Evolutionary conservation across 2,888 invertebrate genomes (phyloP).

Genomic region (Tiliacea citrago): DNA sequence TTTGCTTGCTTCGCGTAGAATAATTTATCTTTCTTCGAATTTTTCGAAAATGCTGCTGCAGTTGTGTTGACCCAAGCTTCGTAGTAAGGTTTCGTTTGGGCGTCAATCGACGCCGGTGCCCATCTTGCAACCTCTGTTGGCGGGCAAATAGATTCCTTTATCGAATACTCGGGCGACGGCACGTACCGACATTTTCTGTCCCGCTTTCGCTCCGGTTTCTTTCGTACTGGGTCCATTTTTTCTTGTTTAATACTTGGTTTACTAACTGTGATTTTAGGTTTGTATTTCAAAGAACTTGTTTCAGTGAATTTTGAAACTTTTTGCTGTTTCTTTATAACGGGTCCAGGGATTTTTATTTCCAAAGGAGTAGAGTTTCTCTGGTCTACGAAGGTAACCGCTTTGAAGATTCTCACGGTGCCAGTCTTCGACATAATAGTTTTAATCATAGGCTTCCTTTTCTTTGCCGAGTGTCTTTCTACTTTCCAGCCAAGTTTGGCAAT

Average conservation of each 20-base stretch:
- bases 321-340: constrained; percentile 42
- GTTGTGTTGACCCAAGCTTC: constrained; percentile 85
- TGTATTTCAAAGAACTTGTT: constrained; percentile 28
- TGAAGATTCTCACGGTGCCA: constrained; percentile 70
- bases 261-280: constrained; percentile 36
- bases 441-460: constrained; percentile 69
- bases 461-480: constrained; percentile 30
- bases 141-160: constrained; percentile 61
- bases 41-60: constrained; percentile 75
- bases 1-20: constrained; percentile 36
- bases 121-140: constrained; percentile 82
- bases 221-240: constrained; percentile 39
- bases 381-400: constrained; percentile 79
- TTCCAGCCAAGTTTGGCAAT: not conserved
- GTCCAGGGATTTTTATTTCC: constrained; percentile 74
- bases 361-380: constrained; percentile 64
- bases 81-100: constrained; percentile 82
- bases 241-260: constrained; percentile 28
- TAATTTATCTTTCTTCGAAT: constrained; percentile 69
- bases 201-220: constrained; percentile 28
- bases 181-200: constrained; percentile 6
- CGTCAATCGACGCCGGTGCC: constrained; percentile 74
- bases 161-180: constrained; percentile 42
- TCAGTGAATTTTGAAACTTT: constrained; percentile 56
- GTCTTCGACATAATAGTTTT: constrained; percentile 72